Evolutionary conservation across 2,113 vertebrate genomes (phyloP), one percentile per base, ranked within the genome.

Genomic region (Synchiropus splendidus): DNA sequence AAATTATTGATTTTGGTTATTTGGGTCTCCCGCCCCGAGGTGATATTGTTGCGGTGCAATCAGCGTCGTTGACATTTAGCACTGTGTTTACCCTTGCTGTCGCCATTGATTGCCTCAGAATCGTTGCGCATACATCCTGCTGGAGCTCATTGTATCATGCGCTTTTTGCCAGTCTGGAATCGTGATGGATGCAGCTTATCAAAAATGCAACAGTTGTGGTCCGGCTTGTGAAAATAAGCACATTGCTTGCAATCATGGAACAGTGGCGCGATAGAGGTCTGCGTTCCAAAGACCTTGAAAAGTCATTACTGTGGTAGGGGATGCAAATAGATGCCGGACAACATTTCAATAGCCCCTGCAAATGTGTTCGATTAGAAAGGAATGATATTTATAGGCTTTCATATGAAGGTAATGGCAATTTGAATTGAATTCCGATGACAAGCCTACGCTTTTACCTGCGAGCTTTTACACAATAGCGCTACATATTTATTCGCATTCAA

Each of bases 1-100:
- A 63, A 68, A 59, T 74, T 73, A 82, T 82, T 78, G 79, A 82
- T 82, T 79, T 75, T 36, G 66, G 72, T 73, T 74, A 74, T 81
- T 79, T 75, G 64, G 70, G 58, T 73, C 70, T 54, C 47, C 44
- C 40, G 57, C 64, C 62, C 58, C 5, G 52, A 51, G 72, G 65
- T 47, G 58, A 71, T 78, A 71, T 60, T 72, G 74, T 71, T 51
- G 64, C 45, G 37, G 70, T 4, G 57, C 69, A 81, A 79, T 81
- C 73, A 75, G 63, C 60, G 50, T 21, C n/a, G 71, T 64, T 82
- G 74, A 79, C 79, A 79, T 82, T 82, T 79, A 74, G 74, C 70
- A 46, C 74, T 70, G 54, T 82, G 77, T 82, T 82, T 82, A 78
- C 72, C 68, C 72, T 65, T 48, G 46, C 77, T 78, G 79, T 79